A percentile compares a stretch with the other conserved stretches of the same genome.
These are phyloP conservation scores for Zoanthus sociatus DNA, from an alignment of 92 coral and sea anemone genomes.

Conservation along the genomic window DNA sequence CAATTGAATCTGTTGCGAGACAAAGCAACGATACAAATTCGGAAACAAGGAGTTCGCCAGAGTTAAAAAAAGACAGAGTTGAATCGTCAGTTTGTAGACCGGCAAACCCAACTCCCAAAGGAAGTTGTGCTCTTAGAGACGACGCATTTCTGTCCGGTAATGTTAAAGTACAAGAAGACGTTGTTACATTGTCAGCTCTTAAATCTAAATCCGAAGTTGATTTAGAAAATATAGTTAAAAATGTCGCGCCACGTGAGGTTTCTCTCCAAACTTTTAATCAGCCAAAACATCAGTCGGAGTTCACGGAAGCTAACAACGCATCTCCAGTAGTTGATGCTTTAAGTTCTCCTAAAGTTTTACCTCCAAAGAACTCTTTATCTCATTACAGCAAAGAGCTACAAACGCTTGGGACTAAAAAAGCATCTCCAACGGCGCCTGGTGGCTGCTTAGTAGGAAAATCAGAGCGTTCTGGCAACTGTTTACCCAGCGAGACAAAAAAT, in stretches of 20 bases:
- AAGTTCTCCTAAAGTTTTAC: background rate
- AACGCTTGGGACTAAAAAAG: background rate
- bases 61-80: background rate
- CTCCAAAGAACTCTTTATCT: background rate
- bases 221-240: background rate
- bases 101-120: slow-evolving; percentile 36
- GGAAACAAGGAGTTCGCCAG: background rate
- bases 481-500: background rate
- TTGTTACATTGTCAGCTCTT: too few species aligned
- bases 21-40: background rate
- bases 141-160: background rate
- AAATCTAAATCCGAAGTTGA: background rate
- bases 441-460: background rate
- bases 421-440: background rate
- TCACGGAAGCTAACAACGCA: background rate
- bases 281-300: background rate
- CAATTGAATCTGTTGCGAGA: background rate
- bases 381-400: slow-evolving; percentile 6
- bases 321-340: background rate
- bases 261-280: background rate
- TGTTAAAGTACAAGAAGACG: background rate
- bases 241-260: too few species aligned
- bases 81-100: slow-evolving; percentile 4
- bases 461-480: background rate
- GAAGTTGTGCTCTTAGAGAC: background rate